A percentile compares a stretch with the other conserved stretches of the same genome.
Conservation (phyloP, 2,888 invertebrate genomes). For the Agrochola circellaris region DNA sequence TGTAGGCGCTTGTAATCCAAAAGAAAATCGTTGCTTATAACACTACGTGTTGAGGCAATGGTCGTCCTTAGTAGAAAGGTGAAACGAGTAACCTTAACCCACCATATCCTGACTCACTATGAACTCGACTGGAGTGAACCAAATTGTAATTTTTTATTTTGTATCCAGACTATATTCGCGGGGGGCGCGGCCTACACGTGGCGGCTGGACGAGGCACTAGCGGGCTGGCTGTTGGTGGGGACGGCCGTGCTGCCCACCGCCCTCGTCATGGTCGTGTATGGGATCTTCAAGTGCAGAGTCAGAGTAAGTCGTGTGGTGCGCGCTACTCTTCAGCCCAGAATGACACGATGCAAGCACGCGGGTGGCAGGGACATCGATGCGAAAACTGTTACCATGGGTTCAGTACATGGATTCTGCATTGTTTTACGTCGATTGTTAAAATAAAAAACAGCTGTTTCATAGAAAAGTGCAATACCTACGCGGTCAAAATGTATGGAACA, state of each 20-base stretch:
- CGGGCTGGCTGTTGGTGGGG: constrained; percentile 77
- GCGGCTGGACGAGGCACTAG: constrained; percentile 67
- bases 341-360: background rate
- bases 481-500: too few relatives aligned
- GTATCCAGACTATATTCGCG: constrained; percentile 73
- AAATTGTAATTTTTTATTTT: background rate
- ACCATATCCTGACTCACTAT: background rate
- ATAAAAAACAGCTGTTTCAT: too few relatives aligned
- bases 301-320: constrained; percentile 74
- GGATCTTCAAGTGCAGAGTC: constrained; percentile 84
- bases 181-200: constrained; percentile 68
- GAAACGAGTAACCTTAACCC: background rate
- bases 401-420: too few relatives aligned
- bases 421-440: too few relatives aligned
- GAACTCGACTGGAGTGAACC: background rate
- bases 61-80: background rate
- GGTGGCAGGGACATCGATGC: too few relatives aligned
- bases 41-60: background rate
- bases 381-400: too few relatives aligned
- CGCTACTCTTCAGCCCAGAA: background rate
- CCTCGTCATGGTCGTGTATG: constrained; percentile 74
- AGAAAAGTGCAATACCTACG: too few relatives aligned
- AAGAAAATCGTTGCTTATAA: background rate
- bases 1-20: background rate
- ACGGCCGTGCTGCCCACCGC: constrained; percentile 74